Evolutionary conservation across 2,888 invertebrate genomes (phyloP).

Genomic region (Phalera bucephala): DNA sequence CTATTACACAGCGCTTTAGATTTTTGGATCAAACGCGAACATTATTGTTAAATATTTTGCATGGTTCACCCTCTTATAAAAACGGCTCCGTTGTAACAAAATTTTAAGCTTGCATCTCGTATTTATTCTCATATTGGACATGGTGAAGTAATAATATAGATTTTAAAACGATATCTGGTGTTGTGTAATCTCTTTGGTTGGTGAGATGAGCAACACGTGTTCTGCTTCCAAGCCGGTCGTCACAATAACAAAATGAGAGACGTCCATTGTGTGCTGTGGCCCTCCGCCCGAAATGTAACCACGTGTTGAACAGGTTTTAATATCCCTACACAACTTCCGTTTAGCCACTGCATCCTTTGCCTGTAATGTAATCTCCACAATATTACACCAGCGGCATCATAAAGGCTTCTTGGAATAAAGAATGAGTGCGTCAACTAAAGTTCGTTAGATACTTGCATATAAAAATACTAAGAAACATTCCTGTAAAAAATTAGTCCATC

Average conservation of each 20-base stretch:
- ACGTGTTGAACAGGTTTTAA: conserved; percentile 73
- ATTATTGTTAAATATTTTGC: too few species aligned
- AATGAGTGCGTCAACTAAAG: conserved; percentile 7
- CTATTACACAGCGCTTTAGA: too few species aligned
- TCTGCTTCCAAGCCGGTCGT: conserved; percentile 57
- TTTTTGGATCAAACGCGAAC: too few species aligned
- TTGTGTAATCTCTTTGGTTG: conserved; percentile 37
- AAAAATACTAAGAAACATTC: not conserved
- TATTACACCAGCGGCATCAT: conserved; percentile 17
- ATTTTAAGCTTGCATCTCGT: not conserved
- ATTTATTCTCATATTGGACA: not conserved
- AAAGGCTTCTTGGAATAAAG: conserved; percentile 18
- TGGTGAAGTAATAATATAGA: conserved; percentile 2
- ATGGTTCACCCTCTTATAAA: too few species aligned
- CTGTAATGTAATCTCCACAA: conserved; percentile 21
- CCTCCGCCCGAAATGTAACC: conserved; percentile 49
- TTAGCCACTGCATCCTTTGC: conserved; percentile 24
- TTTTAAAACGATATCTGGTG: conserved; percentile 30
- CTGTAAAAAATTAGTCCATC: too few species aligned
- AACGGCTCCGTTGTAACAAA: too few species aligned
- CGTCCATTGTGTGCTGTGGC: conserved; percentile 61
- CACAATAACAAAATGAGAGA: conserved; percentile 71
- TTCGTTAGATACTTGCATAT: not conserved
- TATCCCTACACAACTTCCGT: conserved; percentile 50
- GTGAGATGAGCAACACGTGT: conserved; percentile 69